phyloP scores from a whole-genome alignment of 2,113 vertebrate species.

The Diphyllodes magnificus region DNA sequence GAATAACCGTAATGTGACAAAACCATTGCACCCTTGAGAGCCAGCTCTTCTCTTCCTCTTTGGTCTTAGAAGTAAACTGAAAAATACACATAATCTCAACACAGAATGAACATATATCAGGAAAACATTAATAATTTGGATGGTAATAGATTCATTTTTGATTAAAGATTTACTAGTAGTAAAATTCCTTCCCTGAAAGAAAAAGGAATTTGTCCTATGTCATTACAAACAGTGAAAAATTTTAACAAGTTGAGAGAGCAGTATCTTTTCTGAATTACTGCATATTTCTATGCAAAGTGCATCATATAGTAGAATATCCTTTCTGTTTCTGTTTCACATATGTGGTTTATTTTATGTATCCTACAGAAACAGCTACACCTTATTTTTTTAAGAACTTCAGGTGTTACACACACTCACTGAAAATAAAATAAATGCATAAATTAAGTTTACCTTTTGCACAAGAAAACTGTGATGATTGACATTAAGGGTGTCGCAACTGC shows the following conservation, averaged over 20 bases:
- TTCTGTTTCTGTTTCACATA: not conserved
- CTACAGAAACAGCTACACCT: not conserved
- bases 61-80: not conserved
- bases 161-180: not conserved
- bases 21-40: not conserved
- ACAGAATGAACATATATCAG: not conserved
- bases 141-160: not conserved
- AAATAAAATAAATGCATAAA: not conserved
- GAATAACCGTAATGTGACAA: fast-evolving
- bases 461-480: not conserved
- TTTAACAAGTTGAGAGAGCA: not conserved
- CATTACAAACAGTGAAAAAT: not conserved
- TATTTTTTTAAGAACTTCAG: not conserved
- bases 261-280: not conserved
- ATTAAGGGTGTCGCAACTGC: not conserved
- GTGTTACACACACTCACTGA: not conserved
- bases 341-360: not conserved
- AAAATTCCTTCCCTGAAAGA: not conserved
- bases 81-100: not conserved
- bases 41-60: not conserved
- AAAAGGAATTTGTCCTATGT: not conserved
- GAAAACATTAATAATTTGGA: not conserved
- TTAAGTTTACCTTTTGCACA: conserved; percentile 19
- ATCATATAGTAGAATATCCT: not conserved
- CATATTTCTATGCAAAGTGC: not conserved